Conservation (phyloP, 2,113 vertebrate species). For the Gnathonemus echidnorhynchus region DNA sequence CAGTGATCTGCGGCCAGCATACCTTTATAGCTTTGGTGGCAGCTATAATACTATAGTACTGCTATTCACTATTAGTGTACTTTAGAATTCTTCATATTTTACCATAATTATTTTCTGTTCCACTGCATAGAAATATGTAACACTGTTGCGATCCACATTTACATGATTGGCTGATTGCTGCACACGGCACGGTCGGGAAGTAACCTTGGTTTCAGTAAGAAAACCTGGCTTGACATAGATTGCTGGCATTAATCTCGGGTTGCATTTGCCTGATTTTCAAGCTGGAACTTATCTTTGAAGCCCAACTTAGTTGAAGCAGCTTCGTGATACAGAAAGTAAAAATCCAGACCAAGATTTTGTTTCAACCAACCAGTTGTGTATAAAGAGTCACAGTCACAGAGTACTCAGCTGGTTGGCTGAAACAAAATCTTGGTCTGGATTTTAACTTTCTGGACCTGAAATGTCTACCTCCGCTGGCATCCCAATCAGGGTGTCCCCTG, state of each 20-base stretch:
- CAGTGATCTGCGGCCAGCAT: neutral
- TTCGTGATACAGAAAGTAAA: neutral
- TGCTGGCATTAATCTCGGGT: neutral
- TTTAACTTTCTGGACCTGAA: neutral
- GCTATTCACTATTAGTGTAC: neutral
- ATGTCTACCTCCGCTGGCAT: neutral
- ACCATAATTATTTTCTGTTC: neutral
- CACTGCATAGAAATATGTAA: neutral
- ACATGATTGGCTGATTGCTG: neutral
- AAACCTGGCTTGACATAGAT: neutral
- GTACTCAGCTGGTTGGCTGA: neutral
- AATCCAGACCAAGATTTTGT: neutral
- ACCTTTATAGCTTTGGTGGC: neutral
- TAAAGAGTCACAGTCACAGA: neutral
- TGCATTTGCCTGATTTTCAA: neutral
- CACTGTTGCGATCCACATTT: neutral
- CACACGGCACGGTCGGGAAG: neutral
- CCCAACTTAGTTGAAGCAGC: neutral
- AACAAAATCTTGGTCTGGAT: neutral
- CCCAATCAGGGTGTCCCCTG: neutral
- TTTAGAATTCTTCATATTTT: neutral
- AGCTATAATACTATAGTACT: neutral
- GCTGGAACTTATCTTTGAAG: neutral
- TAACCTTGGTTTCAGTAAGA: neutral
- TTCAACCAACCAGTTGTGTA: too few species aligned